phyloP scores from a whole-genome alignment of 1,140 invertebrate genomes.

The Zaprionus ghesquierei region DNA sequence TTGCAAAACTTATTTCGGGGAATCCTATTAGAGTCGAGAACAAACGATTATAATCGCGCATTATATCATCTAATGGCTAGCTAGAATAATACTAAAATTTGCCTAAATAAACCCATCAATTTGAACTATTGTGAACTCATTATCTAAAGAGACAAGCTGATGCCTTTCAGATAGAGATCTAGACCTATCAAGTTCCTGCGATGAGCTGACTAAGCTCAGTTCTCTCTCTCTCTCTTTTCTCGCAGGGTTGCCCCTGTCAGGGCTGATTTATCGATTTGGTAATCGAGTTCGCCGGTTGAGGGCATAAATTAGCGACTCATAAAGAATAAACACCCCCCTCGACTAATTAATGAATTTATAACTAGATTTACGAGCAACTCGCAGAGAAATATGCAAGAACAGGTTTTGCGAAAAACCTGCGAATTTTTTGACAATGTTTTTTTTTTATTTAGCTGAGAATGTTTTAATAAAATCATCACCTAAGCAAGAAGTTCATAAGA shows the following conservation, averaged over 20 bases:
- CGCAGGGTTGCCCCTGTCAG: not conserved
- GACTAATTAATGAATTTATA: slow-evolving; percentile 55
- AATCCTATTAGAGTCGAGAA: not conserved
- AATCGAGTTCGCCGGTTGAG: slow-evolving; percentile 34
- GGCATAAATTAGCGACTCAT: slow-evolving; percentile 54
- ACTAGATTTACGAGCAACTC: slow-evolving; percentile 22
- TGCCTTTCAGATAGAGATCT: not conserved
- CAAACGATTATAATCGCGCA: not conserved
- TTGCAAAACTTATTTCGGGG: not conserved
- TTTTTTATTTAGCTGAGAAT: slow-evolving; percentile 1
- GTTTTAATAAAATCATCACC: slow-evolving; percentile 74
- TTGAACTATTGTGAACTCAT: not conserved
- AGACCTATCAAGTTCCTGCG: not conserved
- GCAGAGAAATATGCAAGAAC: slow-evolving; percentile 11
- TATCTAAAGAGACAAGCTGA: not conserved
- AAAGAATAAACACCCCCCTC: slow-evolving; percentile 12
- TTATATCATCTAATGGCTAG: not conserved
- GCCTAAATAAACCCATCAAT: not conserved
- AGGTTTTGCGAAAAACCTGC: slow-evolving; percentile 33
- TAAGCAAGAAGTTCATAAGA: slow-evolving; percentile 19
- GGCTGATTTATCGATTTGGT: slow-evolving; percentile 55
- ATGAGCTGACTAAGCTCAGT: not conserved
- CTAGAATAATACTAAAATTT: not conserved
- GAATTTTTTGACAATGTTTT: not conserved
- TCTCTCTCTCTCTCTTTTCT: too few species aligned